phyloP scores from a whole-genome alignment of 2,888 invertebrate genomes.

The Bombylius discolor region DNA sequence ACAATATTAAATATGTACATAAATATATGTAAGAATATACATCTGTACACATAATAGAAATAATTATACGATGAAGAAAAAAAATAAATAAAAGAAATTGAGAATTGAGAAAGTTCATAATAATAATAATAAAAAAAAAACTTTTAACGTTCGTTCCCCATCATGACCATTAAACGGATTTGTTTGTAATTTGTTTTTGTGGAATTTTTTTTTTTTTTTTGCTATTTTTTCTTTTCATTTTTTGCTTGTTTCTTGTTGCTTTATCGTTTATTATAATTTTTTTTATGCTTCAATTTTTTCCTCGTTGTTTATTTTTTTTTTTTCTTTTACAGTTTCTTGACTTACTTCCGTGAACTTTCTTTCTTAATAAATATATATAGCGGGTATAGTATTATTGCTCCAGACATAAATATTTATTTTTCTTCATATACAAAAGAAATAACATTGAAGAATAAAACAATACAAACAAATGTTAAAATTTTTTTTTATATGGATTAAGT shows the following conservation, averaged over 20 bases:
- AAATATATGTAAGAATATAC: not conserved
- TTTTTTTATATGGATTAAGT: no score
- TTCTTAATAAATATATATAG: not conserved
- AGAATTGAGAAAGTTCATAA: no score
- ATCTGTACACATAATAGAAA: no score
- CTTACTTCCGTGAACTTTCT: not conserved
- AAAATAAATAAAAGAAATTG: not conserved
- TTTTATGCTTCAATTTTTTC: no score
- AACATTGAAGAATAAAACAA: no score
- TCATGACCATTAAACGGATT: slow-evolving; percentile 4
- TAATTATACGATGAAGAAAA: not conserved
- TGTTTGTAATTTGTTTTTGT: slow-evolving; percentile 1
- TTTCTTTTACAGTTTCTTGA: not conserved
- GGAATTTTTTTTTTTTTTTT: not conserved
- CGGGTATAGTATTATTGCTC: no score
- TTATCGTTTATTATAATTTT: no score
- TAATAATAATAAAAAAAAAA: no score
- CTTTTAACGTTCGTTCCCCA: not conserved
- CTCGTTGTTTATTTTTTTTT: not conserved
- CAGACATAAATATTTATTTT: no score
- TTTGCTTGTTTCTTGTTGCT: no score
- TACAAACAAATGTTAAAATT: no score
- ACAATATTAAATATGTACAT: not conserved
- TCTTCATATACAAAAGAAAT: no score
- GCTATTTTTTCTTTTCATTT: not conserved